phyloP scores from a whole-genome alignment of 2,888 invertebrate species.

The Ophion ventricosus region DNA sequence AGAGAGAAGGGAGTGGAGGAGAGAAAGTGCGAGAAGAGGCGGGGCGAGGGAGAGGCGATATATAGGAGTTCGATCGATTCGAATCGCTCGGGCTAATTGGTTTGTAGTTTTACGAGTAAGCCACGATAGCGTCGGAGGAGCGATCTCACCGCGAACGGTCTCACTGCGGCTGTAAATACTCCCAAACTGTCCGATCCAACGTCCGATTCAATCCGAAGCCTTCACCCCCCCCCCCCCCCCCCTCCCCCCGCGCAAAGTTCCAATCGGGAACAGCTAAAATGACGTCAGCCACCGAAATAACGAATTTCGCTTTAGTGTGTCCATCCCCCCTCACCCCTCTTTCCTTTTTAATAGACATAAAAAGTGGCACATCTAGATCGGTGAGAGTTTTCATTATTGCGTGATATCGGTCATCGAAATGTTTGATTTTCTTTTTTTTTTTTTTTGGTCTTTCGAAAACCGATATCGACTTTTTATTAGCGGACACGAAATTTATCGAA shows the following conservation, averaged over 20 bases:
- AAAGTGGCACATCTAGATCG: not conserved
- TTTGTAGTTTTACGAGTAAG: conserved; percentile 61
- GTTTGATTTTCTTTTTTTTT: conserved; percentile 1
- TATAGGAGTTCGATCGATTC: conserved; percentile 47
- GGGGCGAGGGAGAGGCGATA: no score
- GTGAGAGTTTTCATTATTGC: conserved; percentile 18
- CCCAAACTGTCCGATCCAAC: conserved; percentile 55
- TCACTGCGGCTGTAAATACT: conserved; percentile 57
- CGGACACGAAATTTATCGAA: not conserved
- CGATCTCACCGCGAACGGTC: conserved; percentile 32
- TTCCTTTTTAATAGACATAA: conserved; percentile 6
- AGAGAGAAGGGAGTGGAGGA: no score
- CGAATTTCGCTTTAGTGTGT: conserved; percentile 25
- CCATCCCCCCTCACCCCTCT: not conserved
- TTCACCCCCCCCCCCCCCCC: not conserved
- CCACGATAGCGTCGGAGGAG: conserved; percentile 34
- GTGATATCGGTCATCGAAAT: conserved; percentile 30
- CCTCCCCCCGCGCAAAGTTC: conserved; percentile 18
- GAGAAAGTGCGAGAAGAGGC: not conserved
- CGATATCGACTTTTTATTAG: conserved; percentile 32
- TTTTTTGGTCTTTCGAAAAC: not conserved
- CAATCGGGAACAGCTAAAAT: conserved; percentile 54
- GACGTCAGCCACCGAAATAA: conserved; percentile 51
- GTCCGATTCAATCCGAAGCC: conserved; percentile 52
- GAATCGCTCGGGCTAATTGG: conserved; percentile 63